A percentile compares a stretch with the other conserved stretches of the same genome.
phyloP scores from a whole-genome alignment of 2,797 vertebrate genomes.

The Oceanodroma leucorhoa region DNA sequence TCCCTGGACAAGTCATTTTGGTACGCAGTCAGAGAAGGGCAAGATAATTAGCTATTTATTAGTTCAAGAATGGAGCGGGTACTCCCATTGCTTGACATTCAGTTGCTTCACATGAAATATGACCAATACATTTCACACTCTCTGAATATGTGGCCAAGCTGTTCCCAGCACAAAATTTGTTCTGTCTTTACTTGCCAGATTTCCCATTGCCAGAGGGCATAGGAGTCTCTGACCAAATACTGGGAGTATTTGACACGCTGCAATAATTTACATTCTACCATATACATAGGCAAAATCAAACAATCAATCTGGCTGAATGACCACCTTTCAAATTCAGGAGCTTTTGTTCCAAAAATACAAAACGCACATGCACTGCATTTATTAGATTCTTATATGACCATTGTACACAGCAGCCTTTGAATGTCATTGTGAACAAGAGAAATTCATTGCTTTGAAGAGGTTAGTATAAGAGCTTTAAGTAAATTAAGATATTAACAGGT shows the following conservation, averaged over 20 bases:
- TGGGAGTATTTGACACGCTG: not conserved
- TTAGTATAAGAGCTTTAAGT: not conserved
- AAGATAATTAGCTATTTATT: conserved; percentile 24
- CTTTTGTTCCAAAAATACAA: not conserved
- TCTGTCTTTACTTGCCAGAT: not conserved
- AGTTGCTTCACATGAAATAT: not conserved
- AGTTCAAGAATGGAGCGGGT: not conserved
- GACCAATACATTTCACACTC: not conserved
- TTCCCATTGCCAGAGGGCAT: not conserved
- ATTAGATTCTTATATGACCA: not conserved
- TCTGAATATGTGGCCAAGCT: not conserved
- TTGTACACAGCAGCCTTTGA: not conserved
- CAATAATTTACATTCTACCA: not conserved
- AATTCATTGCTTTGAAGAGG: not conserved
- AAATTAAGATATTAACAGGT: not conserved
- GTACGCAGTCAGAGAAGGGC: not conserved
- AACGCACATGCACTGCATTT: not conserved
- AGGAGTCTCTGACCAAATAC: not conserved
- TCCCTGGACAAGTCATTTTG: not conserved
- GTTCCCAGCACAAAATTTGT: not conserved
- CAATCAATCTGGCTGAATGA: not conserved
- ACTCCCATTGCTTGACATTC: not conserved
- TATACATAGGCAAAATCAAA: not conserved
- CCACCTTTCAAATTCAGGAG: not conserved
- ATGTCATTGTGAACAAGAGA: not conserved